Evolutionary conservation across 2,888 invertebrate genomes (phyloP), one percentile per base, ranked within the genome.

Genomic region (Glyphotaelius pellucidus): DNA sequence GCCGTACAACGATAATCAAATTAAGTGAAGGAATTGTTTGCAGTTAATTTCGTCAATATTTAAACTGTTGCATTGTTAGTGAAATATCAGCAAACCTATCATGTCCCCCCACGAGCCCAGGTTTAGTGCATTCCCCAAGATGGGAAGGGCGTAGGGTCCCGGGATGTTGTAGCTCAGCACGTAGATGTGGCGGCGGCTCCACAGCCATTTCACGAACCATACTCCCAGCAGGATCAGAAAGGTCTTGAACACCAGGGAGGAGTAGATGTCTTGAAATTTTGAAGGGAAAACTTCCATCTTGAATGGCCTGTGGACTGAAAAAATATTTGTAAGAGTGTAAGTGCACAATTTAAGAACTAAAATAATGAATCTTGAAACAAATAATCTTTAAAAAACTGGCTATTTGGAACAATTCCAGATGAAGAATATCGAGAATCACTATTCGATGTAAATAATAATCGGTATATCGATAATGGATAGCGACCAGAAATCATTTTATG

Each of bases 131-230:
- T 92, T 92, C 11, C 92, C 90, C 0, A 92, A 3, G 12, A 92
- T 67, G n/a, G 92, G 92, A 11, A 88, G 84, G 11, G 90, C 79
- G 1, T 83, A 14, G 14, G 92, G 92, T 30, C 92, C 92, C 15
- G 92, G 92, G 19, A 92, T 30, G 32, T 92, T 90, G 31, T 35
- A 31, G 9, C 90, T 90, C 19, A 92, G 83, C 15, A 83, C 67
- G 52, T 92, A 92, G 31, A 88, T 32, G n/a, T 81, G 42, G 35
- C 92, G 89, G 80, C 92, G 89, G 52, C 35, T 35, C 91, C 90
- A 91, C 12, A 91, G 9, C 52, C 47, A 85, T 25, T 52, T 31
- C 25, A 79, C 19, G 14, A 85, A 35, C 90, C 90, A 90, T n/a
- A 83, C 42, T 25, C 19, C 52, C 38, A 90, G 19, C 25, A 86